A percentile compares a stretch with the other conserved stretches of the same genome.
Conservation (phyloP, 2,113 vertebrate species). For the Sprattus sprattus region DNA sequence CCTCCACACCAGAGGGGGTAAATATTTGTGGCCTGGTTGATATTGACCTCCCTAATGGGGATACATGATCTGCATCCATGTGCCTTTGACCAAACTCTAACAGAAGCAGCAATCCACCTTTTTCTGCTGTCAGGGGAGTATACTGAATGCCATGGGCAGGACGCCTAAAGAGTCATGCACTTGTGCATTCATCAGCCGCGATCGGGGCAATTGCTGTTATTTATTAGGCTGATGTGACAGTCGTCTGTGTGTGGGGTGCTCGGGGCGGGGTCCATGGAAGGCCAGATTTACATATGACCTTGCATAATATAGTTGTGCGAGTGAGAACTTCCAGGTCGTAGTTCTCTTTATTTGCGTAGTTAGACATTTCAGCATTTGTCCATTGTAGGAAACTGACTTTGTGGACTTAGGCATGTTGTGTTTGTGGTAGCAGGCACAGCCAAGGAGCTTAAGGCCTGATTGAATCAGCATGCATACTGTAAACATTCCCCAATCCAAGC, state of each 20-base stretch:
- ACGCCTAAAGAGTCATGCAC: constrained; percentile 35
- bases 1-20: background rate
- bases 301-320: constrained; percentile 55
- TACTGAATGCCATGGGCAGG: constrained; percentile 37
- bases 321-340: constrained; percentile 43
- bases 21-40: background rate
- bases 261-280: constrained; percentile 38
- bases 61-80: background rate
- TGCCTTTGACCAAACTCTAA: background rate
- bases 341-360: constrained; percentile 59
- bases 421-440: background rate
- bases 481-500: background rate
- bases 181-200: constrained; percentile 55
- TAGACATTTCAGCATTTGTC: background rate
- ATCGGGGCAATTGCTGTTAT: constrained; percentile 49
- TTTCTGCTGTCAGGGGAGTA: background rate
- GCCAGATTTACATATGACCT: constrained; percentile 71
- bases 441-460: background rate
- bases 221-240: constrained; percentile 50
- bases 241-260: constrained; percentile 47
- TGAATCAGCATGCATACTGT: background rate
- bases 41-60: background rate
- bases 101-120: background rate
- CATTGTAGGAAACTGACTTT: background rate
- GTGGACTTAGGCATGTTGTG: background rate